Conservation (phyloP, 2,888 invertebrate genomes). For the Deilephila elpenor region DNA sequence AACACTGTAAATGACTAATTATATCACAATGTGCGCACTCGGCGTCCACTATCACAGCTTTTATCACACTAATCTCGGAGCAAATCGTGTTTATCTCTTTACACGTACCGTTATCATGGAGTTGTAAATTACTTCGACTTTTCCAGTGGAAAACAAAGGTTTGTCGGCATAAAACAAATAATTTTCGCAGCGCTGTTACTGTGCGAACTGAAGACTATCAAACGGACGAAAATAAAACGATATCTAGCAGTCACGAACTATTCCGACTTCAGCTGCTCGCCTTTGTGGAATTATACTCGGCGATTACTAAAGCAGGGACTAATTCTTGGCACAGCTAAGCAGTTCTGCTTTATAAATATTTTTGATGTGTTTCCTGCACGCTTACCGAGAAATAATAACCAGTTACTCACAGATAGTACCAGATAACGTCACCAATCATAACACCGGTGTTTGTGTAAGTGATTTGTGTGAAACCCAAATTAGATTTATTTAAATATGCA, state of each 20-base stretch:
- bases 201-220: slow-evolving; percentile 38
- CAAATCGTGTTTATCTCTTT: slow-evolving; percentile 65
- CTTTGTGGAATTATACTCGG: slow-evolving; percentile 32
- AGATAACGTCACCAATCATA: slow-evolving; percentile 36
- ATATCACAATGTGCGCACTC: slow-evolving; percentile 50
- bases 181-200: slow-evolving; percentile 43
- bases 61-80: slow-evolving; percentile 70
- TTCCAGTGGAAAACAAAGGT: slow-evolving; percentile 58
- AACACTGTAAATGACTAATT: slow-evolving; percentile 44
- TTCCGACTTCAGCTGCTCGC: slow-evolving; percentile 42
- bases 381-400: slow-evolving; percentile 9
- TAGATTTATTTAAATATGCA: slow-evolving; percentile 19
- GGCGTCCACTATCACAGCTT: slow-evolving; percentile 51
- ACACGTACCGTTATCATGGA: slow-evolving; percentile 64
- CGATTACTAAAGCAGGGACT: slow-evolving; percentile 31
- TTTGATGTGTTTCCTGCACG: slow-evolving; percentile 7
- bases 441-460: slow-evolving; percentile 23
- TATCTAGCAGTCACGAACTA: slow-evolving; percentile 39
- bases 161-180: slow-evolving; percentile 39
- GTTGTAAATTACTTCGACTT: slow-evolving; percentile 71
- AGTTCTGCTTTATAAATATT: slow-evolving; percentile 22
- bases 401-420: slow-evolving; percentile 26
- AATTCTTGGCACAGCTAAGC: slow-evolving; percentile 47
- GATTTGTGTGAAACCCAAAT: slow-evolving; percentile 29
- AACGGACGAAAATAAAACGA: slow-evolving; percentile 58